Percentiles rank a stretch among this genome's conserved stretches.
Evolutionary conservation across 1,140 invertebrate genomes (phyloP).

Genomic region (Pissodes strobi): DNA sequence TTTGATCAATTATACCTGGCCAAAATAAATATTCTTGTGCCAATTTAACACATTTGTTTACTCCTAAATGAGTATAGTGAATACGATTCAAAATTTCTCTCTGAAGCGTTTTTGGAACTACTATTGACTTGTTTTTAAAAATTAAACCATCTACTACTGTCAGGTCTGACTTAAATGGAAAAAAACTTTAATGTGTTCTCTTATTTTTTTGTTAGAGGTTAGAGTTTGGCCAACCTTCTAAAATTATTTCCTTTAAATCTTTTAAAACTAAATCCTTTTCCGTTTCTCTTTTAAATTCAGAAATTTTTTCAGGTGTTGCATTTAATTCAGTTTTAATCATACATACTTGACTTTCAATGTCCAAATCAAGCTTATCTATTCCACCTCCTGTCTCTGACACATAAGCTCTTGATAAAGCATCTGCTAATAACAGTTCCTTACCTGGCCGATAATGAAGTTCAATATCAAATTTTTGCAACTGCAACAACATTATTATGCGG

Average conservation of each 20-base stretch:
- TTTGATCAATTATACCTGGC: constrained; percentile 53
- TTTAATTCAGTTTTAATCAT: neutral
- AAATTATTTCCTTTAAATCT: no score
- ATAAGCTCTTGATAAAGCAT: neutral
- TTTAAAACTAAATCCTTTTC: constrained; percentile 41
- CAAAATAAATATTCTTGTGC: constrained; percentile 21
- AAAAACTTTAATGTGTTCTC: constrained; percentile 23
- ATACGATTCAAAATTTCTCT: constrained; percentile 34
- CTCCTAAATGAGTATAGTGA: constrained; percentile 57
- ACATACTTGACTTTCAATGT: constrained; percentile 23
- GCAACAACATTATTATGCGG: no score
- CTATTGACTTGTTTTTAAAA: no score
- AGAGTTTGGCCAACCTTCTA: no score
- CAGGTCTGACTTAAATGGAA: no score
- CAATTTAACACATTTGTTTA: constrained; percentile 25
- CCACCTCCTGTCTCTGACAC: no score
- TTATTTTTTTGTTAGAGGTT: constrained; percentile 29
- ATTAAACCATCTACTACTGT: no score
- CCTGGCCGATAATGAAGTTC: no score
- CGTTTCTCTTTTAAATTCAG: constrained; percentile 45
- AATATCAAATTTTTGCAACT: no score
- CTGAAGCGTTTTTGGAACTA: no score
- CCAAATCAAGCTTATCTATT: neutral
- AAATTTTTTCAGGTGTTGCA: constrained; percentile 37
- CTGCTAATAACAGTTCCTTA: no score